These are phyloP conservation scores for Drosophila punjabiensis DNA, from an alignment of 1,140 invertebrate genomes.

Conservation along the genomic window DNA sequence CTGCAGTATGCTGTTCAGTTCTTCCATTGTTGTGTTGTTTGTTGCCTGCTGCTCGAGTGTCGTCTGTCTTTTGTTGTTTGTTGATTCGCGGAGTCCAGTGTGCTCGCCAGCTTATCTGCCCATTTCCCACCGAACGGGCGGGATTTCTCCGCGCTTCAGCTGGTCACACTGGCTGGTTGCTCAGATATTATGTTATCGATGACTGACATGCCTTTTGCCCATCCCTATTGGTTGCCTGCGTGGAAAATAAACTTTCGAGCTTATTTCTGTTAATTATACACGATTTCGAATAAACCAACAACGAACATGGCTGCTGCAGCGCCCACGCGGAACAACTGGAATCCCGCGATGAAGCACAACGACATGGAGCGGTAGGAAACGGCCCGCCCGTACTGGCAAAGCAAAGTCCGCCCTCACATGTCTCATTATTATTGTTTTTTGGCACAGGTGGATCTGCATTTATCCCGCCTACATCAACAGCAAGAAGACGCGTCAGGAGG, in stretches of 20 bases:
- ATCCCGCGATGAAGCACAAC: conserved; percentile 89
- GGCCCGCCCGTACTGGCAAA: conserved; percentile 19
- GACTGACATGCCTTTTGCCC: conserved; percentile 1
- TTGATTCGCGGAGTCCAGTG: conserved; percentile 3
- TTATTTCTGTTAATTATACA: not conserved
- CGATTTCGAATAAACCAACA: conserved; percentile 6
- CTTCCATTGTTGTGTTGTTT: conserved; percentile 70
- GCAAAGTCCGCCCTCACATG: conserved; percentile 37
- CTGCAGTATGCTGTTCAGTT: conserved; percentile 79
- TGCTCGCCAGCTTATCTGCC: not conserved
- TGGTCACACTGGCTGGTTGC: not conserved
- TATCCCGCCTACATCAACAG: conserved; percentile 98
- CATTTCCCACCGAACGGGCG: not conserved
- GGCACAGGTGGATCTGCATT: conserved; percentile 96
- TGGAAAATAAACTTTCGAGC: conserved; percentile 63
- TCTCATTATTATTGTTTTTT: conserved; percentile 47
- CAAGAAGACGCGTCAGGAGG: conserved; percentile 95
- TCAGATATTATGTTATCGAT: conserved; percentile 5
- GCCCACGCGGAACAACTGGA: conserved; percentile 86
- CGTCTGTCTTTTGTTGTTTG: conserved; percentile 13
- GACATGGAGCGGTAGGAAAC: conserved; percentile 86
- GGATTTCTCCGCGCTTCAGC: not conserved
- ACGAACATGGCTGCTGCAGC: conserved; percentile 80
- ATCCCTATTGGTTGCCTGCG: conserved; percentile 70
- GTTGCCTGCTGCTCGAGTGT: conserved; percentile 12